Evolutionary conservation across 30 jellyfish, hydroid and myxozoan species (phyloP), one percentile per base, ranked within the genome.

Genomic region (Cassiopea andromeda): DNA sequence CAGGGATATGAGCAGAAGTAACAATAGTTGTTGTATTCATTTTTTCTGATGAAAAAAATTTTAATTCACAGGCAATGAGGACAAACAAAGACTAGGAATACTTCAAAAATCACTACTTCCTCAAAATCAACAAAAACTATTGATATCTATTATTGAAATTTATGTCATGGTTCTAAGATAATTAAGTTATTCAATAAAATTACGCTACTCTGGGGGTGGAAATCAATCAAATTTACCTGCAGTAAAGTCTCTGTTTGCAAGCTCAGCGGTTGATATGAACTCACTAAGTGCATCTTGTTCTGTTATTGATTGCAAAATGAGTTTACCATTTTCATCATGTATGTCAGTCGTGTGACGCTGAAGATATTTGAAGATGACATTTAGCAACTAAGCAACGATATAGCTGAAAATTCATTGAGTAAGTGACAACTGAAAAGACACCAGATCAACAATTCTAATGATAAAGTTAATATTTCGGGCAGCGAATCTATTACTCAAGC

Each of bases 261-360:
- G 83, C 61, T 90, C 98, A 1, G 98, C 98, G 4, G 98, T 94
- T 67, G 94, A 82, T 1, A 94, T 78, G 77, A 94, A 94, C 7
- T 94, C 98, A 73, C 92, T 96, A 85, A 94, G 75, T 49, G 97
- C 92, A 46, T 80, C 88, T 77, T 94, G 98, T 49, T 94, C 98
- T 18, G 98, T 94, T 69, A 94, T 79, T 3, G 98, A 94, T 81
- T 90, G 90, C 74, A 94, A 48, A 46, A 92, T 89, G 43, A 79
- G 75, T 4, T 79, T 82, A 58, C 98, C 85, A 43, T 75, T 73
- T 1, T 97, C 98, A 69, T 91, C 95, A 73, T 90, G 93, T 1
- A 91, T 58, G 15, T 94, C 98, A 38, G 97, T 94, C 27, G 98
- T 85, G 70, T 94, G 98, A 5, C 90, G 96, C 98, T 94, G 69